phyloP scores from a whole-genome alignment of 2,113 vertebrate species.

The Aix galericulata region DNA sequence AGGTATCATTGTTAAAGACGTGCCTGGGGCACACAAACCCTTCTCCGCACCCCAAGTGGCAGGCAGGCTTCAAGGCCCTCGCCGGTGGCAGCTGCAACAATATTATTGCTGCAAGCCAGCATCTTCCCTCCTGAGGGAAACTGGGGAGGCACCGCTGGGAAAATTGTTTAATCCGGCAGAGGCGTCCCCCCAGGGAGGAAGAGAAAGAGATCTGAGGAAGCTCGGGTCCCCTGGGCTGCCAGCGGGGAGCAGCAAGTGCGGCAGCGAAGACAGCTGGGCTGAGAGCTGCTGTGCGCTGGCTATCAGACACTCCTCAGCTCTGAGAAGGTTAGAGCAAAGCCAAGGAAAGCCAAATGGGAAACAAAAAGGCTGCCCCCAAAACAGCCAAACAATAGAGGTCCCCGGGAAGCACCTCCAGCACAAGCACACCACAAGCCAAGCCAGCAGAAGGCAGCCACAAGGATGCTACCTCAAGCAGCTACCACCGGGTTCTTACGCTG shows the following conservation, averaged over 20 bases:
- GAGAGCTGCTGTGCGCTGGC: neutral
- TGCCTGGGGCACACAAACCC: slow-evolving; percentile 19
- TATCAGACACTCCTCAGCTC: neutral
- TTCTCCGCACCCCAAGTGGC: slow-evolving; percentile 14
- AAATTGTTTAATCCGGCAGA: neutral
- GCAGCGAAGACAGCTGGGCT: neutral
- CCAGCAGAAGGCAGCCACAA: neutral
- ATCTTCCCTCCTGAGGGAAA: slow-evolving; percentile 26
- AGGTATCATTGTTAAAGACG: neutral
- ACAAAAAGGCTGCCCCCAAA: neutral
- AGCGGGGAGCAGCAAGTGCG: neutral
- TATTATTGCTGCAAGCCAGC: slow-evolving; percentile 42
- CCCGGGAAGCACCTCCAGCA: neutral
- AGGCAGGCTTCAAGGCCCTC: slow-evolving; percentile 25
- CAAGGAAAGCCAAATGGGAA: neutral
- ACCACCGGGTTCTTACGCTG: neutral
- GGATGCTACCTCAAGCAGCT: neutral
- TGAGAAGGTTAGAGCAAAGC: neutral
- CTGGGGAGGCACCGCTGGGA: slow-evolving; percentile 30
- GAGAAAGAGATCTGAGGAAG: slow-evolving; percentile 25
- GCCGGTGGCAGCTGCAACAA: slow-evolving; percentile 61
- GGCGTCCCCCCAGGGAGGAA: neutral
- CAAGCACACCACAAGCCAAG: neutral
- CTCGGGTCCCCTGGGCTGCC: neutral
- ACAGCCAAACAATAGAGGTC: neutral